Evolutionary conservation across 37 sponge, comb jelly and placozoan genomes (phyloP).

Genomic region (Geodia barretti): DNA sequence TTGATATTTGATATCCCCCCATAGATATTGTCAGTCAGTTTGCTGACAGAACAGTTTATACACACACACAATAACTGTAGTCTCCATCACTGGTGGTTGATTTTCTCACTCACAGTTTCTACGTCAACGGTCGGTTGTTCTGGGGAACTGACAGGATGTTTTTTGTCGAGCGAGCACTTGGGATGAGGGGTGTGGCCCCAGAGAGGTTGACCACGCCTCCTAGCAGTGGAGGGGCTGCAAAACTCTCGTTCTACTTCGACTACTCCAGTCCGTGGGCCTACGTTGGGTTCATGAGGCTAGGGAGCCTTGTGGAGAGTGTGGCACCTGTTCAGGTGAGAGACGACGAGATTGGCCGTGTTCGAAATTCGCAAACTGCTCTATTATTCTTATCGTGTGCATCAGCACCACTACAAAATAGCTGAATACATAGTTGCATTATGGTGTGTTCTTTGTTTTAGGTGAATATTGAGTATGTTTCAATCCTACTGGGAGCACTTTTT

Average conservation of each 20-base stretch:
- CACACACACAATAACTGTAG: not conserved
- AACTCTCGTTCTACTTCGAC: slow-evolving; percentile 88
- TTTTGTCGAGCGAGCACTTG: slow-evolving; percentile 70
- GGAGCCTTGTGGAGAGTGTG: slow-evolving; percentile 23
- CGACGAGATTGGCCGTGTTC: too few relatives aligned
- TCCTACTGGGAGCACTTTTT: slow-evolving; percentile 87
- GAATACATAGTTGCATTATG: not conserved
- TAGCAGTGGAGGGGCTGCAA: not conserved
- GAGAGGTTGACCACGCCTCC: slow-evolving; percentile 43
- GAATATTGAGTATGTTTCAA: slow-evolving; percentile 80
- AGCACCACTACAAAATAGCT: not conserved
- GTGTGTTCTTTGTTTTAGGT: not conserved
- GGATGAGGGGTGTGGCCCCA: slow-evolving; percentile 58
- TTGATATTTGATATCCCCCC: too few relatives aligned
- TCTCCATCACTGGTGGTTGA: too few relatives aligned
- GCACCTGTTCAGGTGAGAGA: slow-evolving; percentile 40
- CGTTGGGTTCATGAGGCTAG: slow-evolving; percentile 59
- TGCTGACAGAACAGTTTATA: too few relatives aligned
- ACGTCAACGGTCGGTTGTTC: slow-evolving; percentile 63
- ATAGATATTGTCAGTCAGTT: too few relatives aligned
- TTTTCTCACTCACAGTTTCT: slow-evolving; percentile 57
- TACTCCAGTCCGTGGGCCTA: slow-evolving; percentile 88
- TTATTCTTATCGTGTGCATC: too few relatives aligned
- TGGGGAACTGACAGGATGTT: slow-evolving; percentile 88
- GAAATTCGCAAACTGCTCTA: too few relatives aligned